Evolutionary conservation across 2,797 vertebrate species (phyloP).

Genomic region (Platalea minor): DNA sequence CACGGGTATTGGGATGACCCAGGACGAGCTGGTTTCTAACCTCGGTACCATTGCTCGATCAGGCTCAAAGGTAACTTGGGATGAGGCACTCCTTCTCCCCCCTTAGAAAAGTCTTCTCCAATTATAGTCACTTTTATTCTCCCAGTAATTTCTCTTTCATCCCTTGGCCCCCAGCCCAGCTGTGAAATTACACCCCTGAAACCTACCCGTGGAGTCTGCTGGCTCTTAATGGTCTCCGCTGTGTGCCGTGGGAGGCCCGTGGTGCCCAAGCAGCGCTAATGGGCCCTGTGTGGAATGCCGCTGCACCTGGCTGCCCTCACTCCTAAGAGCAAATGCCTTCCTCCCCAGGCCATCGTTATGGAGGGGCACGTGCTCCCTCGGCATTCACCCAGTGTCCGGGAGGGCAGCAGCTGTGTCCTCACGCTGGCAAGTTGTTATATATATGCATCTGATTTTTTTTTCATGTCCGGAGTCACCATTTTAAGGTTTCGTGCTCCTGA

Average conservation of each 20-base stretch:
- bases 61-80: conserved; percentile 89
- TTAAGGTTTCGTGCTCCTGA: not conserved
- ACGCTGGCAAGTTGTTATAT: not conserved
- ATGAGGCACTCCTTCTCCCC: not conserved
- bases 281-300: not conserved
- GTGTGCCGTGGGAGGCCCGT: not conserved
- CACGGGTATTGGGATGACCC: conserved; percentile 93
- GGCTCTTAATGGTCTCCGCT: not conserved
- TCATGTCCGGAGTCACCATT: not conserved
- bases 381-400: not conserved
- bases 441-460: not conserved
- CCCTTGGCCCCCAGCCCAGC: not conserved
- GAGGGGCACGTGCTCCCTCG: not conserved
- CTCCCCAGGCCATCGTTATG: not conserved
- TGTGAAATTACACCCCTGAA: not conserved
- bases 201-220: not conserved
- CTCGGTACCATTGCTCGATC: conserved; percentile 94
- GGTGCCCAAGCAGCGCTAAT: not conserved
- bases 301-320: not conserved
- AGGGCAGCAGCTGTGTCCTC: not conserved
- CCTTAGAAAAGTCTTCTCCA: not conserved
- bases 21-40: conserved; percentile 90
- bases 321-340: not conserved
- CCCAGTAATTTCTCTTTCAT: not conserved
- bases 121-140: not conserved